Conservation (phyloP, 2,797 vertebrate species). For the Argya squamiceps region DNA sequence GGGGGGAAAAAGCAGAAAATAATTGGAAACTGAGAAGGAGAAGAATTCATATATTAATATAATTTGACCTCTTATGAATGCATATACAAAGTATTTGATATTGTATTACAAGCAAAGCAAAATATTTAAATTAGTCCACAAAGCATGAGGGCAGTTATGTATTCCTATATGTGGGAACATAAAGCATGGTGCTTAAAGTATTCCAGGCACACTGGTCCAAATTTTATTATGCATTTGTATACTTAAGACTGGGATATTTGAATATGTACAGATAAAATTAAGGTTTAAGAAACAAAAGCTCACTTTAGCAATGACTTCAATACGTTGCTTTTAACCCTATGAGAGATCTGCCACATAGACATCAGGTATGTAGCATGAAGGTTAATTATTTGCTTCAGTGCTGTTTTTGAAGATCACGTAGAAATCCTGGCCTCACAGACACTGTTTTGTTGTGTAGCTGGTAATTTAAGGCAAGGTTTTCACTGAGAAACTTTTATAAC, state of each 20-base stretch:
- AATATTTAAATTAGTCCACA: neutral
- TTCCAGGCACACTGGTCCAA: neutral
- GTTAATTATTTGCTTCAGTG: neutral
- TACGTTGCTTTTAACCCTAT: neutral
- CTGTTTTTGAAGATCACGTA: neutral
- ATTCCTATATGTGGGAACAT: fast-evolving
- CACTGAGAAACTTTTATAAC: neutral
- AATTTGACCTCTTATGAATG: neutral
- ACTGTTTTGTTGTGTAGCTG: neutral
- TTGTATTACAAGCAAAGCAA: neutral
- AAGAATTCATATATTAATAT: neutral
- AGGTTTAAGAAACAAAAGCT: neutral
- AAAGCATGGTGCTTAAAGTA: neutral
- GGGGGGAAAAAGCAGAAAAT: neutral
- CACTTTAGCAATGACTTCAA: neutral
- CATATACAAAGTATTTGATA: neutral
- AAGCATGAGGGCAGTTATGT: neutral
- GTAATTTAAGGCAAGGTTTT: neutral
- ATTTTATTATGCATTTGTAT: neutral
- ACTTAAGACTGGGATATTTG: neutral
- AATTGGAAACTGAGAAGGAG: neutral
- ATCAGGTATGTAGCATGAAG: neutral
- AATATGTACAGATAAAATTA: neutral
- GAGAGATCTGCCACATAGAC: neutral
- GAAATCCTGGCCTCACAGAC: neutral